Percentiles rank a stretch among this genome's conserved stretches.
These are phyloP conservation scores for Psittacara wagleri DNA, from an alignment of 2,113 vertebrate genomes.

Conservation along the genomic window DNA sequence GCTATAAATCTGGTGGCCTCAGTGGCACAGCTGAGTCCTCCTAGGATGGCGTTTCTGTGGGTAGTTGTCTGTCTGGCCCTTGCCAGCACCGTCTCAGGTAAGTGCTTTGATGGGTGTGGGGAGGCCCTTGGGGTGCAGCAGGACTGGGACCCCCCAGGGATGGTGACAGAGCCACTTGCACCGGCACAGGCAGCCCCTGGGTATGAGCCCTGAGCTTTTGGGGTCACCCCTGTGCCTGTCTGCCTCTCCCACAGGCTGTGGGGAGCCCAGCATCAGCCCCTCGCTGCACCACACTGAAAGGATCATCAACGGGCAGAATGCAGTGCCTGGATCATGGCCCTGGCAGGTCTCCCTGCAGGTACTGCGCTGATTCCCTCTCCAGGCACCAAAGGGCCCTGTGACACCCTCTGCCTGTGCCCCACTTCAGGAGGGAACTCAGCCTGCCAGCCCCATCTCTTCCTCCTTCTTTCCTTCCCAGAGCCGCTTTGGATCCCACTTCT, in stretches of 20 bases:
- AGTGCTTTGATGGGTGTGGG: fast-evolving
- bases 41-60: not conserved
- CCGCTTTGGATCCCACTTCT: not conserved
- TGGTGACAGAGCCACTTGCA: not conserved
- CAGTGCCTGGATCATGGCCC: not conserved
- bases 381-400: fast-evolving
- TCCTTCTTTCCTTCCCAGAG: not conserved
- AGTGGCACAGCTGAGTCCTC: fast-evolving
- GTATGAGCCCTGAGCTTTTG: fast-evolving
- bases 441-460: not conserved
- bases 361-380: fast-evolving
- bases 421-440: not conserved
- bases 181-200: fast-evolving
- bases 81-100: not conserved
- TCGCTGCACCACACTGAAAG: not conserved
- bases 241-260: not conserved
- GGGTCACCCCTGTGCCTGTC: not conserved
- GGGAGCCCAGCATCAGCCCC: not conserved
- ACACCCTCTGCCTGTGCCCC: not conserved
- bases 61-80: conserved; percentile 10
- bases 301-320: not conserved
- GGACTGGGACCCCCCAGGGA: fast-evolving
- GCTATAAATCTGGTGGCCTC: not conserved
- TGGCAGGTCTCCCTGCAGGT: conserved; percentile 63
- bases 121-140: not conserved